Evolutionary conservation across 2,797 vertebrate genomes (phyloP), one percentile per base, ranked within the genome.

Genomic region (Siniperca obscura): DNA sequence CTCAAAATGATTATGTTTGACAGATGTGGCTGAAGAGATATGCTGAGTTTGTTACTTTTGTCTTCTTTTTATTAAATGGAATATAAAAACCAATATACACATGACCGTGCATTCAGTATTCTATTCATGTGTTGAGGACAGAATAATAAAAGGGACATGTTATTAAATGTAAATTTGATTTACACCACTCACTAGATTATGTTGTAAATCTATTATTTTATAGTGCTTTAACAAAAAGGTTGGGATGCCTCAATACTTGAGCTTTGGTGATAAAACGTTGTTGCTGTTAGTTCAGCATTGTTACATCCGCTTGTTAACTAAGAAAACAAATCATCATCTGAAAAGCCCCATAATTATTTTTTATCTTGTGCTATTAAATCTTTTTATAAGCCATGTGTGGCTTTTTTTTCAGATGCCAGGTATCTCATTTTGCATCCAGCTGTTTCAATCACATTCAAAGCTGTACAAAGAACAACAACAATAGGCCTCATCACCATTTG

Each of bases 31-130:
- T 7, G 36, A 36, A 36, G 36, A 36, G 5, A 36, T 36, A 36
- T 36, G 36, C 36, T 36, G 36, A 36, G 7, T 36, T 36, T 5
- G 3, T 36, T 36, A 36, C 36, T 36, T 13, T 19, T 48, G 17
- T 16, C 46, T 48, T 48, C 46, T 48, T 48, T 48, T 61, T 22
- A 38, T 44, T 25, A 65, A 65, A 27, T 12, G 4, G 25, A 65
- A 65, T 65, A 65, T 22, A 5, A 0, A 38, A 38, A 36, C 7
- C 36, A 36, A 36, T 36, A 36, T 36, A 36, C 36, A 36, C 60
- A n/a, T 13, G 19, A 38, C 22, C 0, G 0, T 36, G 34, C 4
- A 36, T 8, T 52, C 30, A 0, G 8, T 60, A 1, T 22, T 46
- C 44, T 46, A 17, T 17, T 46, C n/a, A 14, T 56, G 1, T 57